Evolutionary conservation across 1,140 invertebrate species (phyloP).

Genomic region (Maconellicoccus hirsutus): DNA sequence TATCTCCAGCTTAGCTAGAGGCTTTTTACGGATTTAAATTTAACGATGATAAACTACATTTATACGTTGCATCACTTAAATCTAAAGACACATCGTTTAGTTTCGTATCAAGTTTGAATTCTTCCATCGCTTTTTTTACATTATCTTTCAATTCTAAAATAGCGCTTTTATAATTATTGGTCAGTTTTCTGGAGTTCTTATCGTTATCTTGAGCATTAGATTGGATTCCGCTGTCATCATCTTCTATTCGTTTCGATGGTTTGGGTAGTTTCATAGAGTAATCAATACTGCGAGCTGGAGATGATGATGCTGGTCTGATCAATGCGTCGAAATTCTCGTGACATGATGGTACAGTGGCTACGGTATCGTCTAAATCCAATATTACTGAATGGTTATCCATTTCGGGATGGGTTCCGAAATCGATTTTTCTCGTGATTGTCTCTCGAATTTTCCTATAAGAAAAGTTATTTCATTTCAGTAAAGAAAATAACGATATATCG

Average conservation of each 20-base stretch:
- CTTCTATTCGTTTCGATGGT: neutral
- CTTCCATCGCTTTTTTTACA: neutral
- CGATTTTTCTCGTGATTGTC: neutral
- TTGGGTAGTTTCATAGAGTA: neutral
- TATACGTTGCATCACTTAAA: conserved; percentile 9
- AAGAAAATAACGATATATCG: neutral
- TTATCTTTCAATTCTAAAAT: neutral
- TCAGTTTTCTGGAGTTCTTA: neutral
- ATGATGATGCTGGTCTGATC: neutral
- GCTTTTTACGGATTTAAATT: neutral
- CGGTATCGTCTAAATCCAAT: conserved; percentile 9
- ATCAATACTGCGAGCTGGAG: neutral
- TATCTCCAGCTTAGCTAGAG: neutral
- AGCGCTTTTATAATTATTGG: neutral
- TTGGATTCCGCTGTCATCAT: conserved; percentile 9
- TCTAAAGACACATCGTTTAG: neutral
- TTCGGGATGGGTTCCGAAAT: neutral
- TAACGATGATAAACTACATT: neutral
- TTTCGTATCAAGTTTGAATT: conserved; percentile 1
- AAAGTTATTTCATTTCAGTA: neutral
- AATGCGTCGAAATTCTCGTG: neutral
- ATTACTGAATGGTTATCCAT: neutral
- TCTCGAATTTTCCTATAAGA: neutral
- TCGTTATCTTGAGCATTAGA: conserved; percentile 11
- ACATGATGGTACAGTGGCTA: neutral